Evolutionary conservation across 1,140 invertebrate species (phyloP).

Genomic region (Euwallacea fornicatus): DNA sequence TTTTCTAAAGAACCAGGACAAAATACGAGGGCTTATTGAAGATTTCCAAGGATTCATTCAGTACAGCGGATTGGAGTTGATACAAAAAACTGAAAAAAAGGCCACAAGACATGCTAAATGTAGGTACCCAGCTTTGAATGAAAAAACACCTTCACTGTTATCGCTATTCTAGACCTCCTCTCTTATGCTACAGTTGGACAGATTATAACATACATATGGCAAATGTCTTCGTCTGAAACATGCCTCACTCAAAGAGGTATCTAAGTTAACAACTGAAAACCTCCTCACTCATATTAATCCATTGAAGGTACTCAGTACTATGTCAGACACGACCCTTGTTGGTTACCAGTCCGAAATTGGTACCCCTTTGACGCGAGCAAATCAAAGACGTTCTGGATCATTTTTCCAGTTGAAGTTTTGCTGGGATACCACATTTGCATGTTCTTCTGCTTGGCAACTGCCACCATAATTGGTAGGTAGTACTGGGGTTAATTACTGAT

Average conservation of each 20-base stretch:
- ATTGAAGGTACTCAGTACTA: not conserved
- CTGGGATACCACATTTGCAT: constrained; percentile 18
- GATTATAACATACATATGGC: constrained; percentile 17
- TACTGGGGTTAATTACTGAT: not conserved
- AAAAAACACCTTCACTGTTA: no score
- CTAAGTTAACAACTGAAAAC: no score
- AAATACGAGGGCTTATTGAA: constrained; percentile 9
- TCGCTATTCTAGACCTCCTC: constrained; percentile 21
- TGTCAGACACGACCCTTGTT: constrained; percentile 27
- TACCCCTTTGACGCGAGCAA: constrained; percentile 30
- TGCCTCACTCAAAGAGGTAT: constrained; percentile 25
- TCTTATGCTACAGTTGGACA: constrained; percentile 14
- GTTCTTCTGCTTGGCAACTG: constrained; percentile 24
- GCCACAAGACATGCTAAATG: constrained; percentile 27
- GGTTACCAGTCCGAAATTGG: constrained; percentile 21
- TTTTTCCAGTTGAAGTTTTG: constrained; percentile 11
- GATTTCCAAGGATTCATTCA: constrained; percentile 22
- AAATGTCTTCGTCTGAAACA: constrained; percentile 15
- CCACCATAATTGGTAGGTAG: constrained; percentile 21
- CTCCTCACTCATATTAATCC: no score
- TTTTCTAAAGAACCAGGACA: constrained; percentile 21
- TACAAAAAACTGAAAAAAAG: constrained; percentile 9
- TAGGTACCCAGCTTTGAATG: not conserved
- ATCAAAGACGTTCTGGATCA: constrained; percentile 19
- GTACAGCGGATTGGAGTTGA: constrained; percentile 9